Conservation (phyloP, 2,888 invertebrate species). For the Callinectes sapidus region DNA sequence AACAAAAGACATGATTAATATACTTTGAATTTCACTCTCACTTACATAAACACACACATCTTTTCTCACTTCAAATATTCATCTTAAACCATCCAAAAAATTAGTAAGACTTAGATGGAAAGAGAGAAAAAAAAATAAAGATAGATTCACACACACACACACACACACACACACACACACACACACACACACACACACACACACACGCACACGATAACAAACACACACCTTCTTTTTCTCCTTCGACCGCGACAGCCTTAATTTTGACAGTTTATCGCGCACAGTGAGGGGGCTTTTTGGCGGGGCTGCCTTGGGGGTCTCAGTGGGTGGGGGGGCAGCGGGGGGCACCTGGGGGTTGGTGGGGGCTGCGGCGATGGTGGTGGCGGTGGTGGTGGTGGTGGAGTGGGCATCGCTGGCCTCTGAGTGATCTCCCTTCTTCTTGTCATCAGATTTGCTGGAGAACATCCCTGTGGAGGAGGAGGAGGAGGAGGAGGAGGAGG, state of each 20-base stretch:
- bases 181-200: too few species aligned
- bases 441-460: slow-evolving; percentile 58
- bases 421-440: slow-evolving; percentile 46
- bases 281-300: slow-evolving; percentile 67
- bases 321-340: slow-evolving; percentile 17
- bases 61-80: too few species aligned
- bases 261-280: slow-evolving; percentile 60
- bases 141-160: too few species aligned
- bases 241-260: slow-evolving; percentile 62
- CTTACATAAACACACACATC: too few species aligned
- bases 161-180: not conserved
- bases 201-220: too few species aligned
- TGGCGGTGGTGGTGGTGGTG: slow-evolving; percentile 30
- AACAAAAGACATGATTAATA: too few species aligned
- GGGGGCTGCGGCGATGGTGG: slow-evolving; percentile 48
- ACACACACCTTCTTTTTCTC: slow-evolving; percentile 62
- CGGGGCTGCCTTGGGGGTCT: slow-evolving; percentile 38
- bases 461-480: slow-evolving; percentile 57
- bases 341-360: not conserved
- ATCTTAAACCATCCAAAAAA: too few species aligned
- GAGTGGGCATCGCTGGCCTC: slow-evolving; percentile 42
- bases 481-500: slow-evolving; percentile 31
- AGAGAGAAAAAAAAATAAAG: too few species aligned
- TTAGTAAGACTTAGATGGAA: too few species aligned
- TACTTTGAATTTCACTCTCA: too few species aligned